phyloP scores from a whole-genome alignment of 2,113 vertebrate species.

The Drymodes brunneopygia region DNA sequence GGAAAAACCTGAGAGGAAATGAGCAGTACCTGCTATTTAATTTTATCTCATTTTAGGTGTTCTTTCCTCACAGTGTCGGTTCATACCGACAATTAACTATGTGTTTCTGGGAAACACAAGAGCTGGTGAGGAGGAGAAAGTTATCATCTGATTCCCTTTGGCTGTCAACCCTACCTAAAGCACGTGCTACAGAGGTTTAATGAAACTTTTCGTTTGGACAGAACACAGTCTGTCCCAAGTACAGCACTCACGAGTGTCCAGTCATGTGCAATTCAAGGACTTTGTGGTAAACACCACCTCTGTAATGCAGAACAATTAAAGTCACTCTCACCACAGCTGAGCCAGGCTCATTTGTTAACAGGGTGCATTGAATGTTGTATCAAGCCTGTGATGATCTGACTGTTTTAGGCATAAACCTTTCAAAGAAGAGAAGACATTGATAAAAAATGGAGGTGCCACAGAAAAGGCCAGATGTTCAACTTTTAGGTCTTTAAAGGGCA shows the following conservation, averaged over 20 bases:
- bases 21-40: not conserved
- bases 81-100: not conserved
- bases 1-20: not conserved
- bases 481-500: conserved; percentile 58
- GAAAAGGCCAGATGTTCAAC: conserved; percentile 66
- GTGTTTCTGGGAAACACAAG: not conserved
- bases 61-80: not conserved
- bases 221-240: not conserved
- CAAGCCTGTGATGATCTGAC: conserved; percentile 17
- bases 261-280: not conserved
- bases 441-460: conserved; percentile 46
- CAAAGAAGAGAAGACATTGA: conserved; percentile 28
- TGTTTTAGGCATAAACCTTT: conserved; percentile 18
- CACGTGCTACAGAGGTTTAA: not conserved
- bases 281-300: not conserved
- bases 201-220: not conserved
- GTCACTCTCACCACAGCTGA: not conserved
- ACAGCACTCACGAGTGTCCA: not conserved
- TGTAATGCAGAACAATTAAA: not conserved
- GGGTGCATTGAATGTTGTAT: not conserved
- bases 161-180: not conserved
- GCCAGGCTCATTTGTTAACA: not conserved
- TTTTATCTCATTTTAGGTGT: not conserved
- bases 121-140: not conserved
- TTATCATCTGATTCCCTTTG: not conserved